Percentiles rank a stretch among this genome's conserved stretches.
phyloP scores from a whole-genome alignment of 2,888 invertebrate genomes.

The Nymphalis c-album region DNA sequence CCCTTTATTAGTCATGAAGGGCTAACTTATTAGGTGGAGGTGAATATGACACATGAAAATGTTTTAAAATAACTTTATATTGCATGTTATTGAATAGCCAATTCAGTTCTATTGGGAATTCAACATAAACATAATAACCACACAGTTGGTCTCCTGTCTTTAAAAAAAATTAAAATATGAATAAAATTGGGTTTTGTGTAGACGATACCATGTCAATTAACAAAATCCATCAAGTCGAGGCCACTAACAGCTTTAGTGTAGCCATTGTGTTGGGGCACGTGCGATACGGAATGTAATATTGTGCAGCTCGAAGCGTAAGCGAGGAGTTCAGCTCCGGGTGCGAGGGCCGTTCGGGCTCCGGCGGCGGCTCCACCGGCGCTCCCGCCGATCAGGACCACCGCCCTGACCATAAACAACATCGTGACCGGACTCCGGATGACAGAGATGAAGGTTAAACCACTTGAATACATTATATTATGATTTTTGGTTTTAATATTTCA shows the following conservation, averaged over 20 bases:
- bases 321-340: constrained; percentile 98
- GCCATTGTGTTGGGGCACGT: constrained; percentile 52
- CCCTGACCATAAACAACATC: constrained; percentile 79
- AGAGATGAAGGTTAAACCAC: constrained; percentile 90
- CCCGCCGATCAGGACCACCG: constrained; percentile 76
- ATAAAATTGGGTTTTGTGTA: not conserved
- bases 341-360: constrained; percentile 95
- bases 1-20: constrained; percentile 1
- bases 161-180: not conserved
- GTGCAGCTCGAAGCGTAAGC: constrained; percentile 94
- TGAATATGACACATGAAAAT: constrained; percentile 1
- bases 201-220: too few relatives aligned
- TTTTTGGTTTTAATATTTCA: not conserved
- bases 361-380: constrained; percentile 77
- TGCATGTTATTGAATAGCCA: not conserved
- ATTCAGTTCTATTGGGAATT: too few relatives aligned
- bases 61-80: not conserved
- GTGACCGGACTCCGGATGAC: constrained; percentile 92
- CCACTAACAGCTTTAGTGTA: not conserved
- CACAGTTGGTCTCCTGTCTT: not conserved
- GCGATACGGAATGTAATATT: constrained; percentile 69
- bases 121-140: too few relatives aligned
- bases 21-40: not conserved
- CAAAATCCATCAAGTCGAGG: too few relatives aligned
- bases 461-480: not conserved